Evolutionary conservation across 2,113 vertebrate genomes (phyloP).

Genomic region (Mellivora capensis): DNA sequence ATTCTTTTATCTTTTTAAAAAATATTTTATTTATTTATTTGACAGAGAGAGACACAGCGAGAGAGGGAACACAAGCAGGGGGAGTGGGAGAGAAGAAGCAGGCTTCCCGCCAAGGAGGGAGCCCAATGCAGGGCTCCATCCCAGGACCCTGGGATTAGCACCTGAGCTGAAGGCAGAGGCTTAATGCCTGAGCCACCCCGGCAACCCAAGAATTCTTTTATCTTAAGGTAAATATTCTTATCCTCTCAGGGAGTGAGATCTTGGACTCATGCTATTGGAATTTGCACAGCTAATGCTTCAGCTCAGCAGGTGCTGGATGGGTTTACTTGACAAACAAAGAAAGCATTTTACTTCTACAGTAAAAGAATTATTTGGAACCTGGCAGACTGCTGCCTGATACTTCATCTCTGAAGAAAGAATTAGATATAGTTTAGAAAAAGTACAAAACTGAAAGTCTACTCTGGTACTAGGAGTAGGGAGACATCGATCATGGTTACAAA

Average conservation of each 20-base stretch:
- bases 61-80: no score
- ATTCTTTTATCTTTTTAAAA: not conserved
- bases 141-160: no score
- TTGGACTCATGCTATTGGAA: conserved; percentile 6
- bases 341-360: conserved; percentile 51
- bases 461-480: not conserved
- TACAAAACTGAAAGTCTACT: conserved; percentile 42
- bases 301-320: conserved; percentile 25
- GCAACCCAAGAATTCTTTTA: not conserved
- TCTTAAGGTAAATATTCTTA: not conserved
- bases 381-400: conserved; percentile 32
- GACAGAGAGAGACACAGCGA: no score
- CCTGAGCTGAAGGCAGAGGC: no score
- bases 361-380: conserved; percentile 43
- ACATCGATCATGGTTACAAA: conserved; percentile 41
- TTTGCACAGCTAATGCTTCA: conserved; percentile 1
- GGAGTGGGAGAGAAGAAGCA: no score
- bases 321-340: conserved; percentile 70
- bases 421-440: conserved; percentile 44
- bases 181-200: no score
- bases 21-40: no score
- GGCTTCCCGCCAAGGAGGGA: no score
- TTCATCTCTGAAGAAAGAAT: conserved; percentile 51
- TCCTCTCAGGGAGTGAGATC: not conserved
- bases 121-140: no score